A percentile compares a stretch with the other conserved stretches of the same genome.
These are phyloP conservation scores for Trilocha varians DNA, from an alignment of 2,888 invertebrate genomes.

Conservation along the genomic window DNA sequence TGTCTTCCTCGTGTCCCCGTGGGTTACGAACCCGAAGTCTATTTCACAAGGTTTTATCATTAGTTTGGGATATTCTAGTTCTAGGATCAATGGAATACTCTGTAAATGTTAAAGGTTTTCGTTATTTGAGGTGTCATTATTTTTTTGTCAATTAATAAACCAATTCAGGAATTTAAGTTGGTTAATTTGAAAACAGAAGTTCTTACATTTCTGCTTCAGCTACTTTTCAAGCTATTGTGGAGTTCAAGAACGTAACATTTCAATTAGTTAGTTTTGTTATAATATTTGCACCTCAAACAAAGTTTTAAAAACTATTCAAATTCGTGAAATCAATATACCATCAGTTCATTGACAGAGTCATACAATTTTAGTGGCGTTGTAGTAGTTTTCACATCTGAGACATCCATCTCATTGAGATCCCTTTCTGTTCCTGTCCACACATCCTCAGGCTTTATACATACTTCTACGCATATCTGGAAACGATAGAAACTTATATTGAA, in stretches of 20 bases:
- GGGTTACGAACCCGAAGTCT: slow-evolving; percentile 42
- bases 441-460: slow-evolving; percentile 7
- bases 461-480: slow-evolving; percentile 30
- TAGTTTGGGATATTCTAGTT: slow-evolving; percentile 38
- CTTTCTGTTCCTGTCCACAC: slow-evolving; percentile 1
- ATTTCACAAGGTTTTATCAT: slow-evolving; percentile 26
- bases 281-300: too few relatives aligned
- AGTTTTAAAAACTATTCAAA: background rate
- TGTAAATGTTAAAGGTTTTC: slow-evolving; percentile 11
- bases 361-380: slow-evolving; percentile 26
- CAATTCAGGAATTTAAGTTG: too few relatives aligned
- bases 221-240: too few relatives aligned
- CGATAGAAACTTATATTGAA: too few relatives aligned
- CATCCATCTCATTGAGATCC: background rate
- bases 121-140: too few relatives aligned
- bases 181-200: too few relatives aligned
- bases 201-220: too few relatives aligned
- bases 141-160: too few relatives aligned
- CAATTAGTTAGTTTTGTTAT: too few relatives aligned
- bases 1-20: slow-evolving; percentile 38
- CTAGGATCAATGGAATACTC: slow-evolving; percentile 34
- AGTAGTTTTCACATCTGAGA: slow-evolving; percentile 3
- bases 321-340: slow-evolving; percentile 11
- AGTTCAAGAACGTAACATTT: too few relatives aligned
- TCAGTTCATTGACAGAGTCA: slow-evolving; percentile 24